phyloP scores from a whole-genome alignment of 2,888 invertebrate genomes.

The Alloscopus bannaensis region DNA sequence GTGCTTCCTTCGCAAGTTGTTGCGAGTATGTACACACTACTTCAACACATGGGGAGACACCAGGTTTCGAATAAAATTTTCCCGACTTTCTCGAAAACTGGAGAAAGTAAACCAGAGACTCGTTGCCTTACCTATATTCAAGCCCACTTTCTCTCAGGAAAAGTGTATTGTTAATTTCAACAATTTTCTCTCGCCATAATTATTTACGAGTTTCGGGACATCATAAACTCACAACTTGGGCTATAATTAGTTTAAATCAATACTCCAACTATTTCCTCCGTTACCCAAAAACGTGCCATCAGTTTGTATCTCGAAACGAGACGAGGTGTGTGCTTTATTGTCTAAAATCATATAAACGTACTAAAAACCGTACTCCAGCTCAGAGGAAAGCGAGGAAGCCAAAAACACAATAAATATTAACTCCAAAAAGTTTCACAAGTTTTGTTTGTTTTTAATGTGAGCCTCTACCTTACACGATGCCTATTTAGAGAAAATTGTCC shows the following conservation, averaged over 20 bases:
- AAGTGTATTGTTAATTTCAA: conserved; percentile 42
- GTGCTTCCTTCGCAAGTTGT: too few species aligned
- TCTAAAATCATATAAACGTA: background rate
- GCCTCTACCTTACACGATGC: background rate
- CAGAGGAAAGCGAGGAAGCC: background rate
- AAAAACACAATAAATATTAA: conserved; percentile 18
- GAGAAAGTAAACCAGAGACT: too few species aligned
- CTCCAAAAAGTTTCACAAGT: conserved; percentile 23
- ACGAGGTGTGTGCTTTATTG: background rate
- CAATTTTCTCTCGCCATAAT: conserved; percentile 32
- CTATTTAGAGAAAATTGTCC: too few species aligned
- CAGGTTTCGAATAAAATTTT: too few species aligned
- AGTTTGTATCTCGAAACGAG: too few species aligned
- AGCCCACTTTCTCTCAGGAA: too few species aligned
- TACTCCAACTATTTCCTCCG: conserved; percentile 52
- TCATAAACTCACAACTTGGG: conserved; percentile 35
- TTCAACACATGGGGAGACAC: too few species aligned
- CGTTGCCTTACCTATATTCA: too few species aligned
- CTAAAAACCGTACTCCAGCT: background rate
- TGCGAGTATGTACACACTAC: too few species aligned
- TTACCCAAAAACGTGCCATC: too few species aligned
- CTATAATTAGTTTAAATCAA: conserved; percentile 63
- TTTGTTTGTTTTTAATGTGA: background rate
- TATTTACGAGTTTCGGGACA: conserved; percentile 54
- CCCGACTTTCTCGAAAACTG: too few species aligned